A percentile compares a stretch with the other conserved stretches of the same genome.
These are phyloP conservation scores for Rhinolophus ferrumequinum DNA, from an alignment of 2,113 vertebrate species.

Conservation along the genomic window DNA sequence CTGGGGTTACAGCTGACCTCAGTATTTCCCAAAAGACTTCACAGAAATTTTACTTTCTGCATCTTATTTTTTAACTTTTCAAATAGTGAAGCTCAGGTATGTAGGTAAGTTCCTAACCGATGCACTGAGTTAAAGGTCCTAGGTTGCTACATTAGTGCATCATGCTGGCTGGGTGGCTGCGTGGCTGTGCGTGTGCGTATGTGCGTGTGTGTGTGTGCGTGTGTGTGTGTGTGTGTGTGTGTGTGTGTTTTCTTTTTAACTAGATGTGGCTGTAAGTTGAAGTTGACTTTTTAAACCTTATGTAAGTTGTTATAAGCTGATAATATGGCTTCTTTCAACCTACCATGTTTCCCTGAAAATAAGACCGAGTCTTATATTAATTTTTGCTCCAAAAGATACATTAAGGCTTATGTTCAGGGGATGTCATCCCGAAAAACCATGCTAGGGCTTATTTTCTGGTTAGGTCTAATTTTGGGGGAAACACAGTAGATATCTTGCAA, in stretches of 20 bases:
- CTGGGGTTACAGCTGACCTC: background rate
- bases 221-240: background rate
- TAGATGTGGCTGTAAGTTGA: background rate
- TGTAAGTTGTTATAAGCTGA: accelerated
- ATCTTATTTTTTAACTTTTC: background rate
- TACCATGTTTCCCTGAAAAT: no score
- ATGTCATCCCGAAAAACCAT: no score
- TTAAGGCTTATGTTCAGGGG: no score
- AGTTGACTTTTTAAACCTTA: background rate
- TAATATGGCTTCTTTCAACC: background rate
- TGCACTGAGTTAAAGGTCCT: accelerated
- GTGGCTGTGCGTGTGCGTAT: no score
- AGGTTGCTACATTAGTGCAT: accelerated
- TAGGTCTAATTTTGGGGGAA: no score
- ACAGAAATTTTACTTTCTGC: background rate
- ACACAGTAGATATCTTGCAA: background rate
- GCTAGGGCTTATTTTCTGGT: no score
- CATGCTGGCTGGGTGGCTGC: no score
- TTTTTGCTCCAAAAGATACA: no score
- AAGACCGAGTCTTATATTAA: no score
- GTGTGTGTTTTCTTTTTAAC: background rate
- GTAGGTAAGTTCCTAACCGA: accelerated
- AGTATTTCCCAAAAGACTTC: background rate
- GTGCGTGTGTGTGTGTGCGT: no score
- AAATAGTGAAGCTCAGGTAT: background rate